These are phyloP conservation scores for Myripristis murdjan DNA, from an alignment of 2,797 vertebrate species.

Conservation along the genomic window DNA sequence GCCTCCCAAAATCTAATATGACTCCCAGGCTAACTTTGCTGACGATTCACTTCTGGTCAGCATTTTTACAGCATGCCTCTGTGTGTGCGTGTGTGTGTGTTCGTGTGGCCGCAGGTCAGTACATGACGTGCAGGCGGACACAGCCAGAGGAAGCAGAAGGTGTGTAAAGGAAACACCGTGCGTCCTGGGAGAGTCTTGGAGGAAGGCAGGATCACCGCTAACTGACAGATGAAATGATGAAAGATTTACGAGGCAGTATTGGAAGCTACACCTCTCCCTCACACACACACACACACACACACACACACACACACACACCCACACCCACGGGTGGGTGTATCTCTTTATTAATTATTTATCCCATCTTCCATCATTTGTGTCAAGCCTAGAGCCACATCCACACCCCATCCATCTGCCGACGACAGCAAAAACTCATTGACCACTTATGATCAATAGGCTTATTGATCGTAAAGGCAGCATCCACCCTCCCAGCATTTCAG, in stretches of 20 bases:
- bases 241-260: conserved; percentile 53
- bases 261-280: too few relatives aligned
- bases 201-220: conserved; percentile 16
- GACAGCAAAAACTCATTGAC: conserved; percentile 57
- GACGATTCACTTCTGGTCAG: conserved; percentile 24
- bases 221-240: conserved; percentile 46
- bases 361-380: conserved; percentile 30
- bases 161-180: conserved; percentile 57
- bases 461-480: too few relatives aligned
- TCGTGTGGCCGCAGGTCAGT: conserved; percentile 46
- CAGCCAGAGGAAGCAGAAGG: conserved; percentile 60
- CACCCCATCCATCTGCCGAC: conserved; percentile 50
- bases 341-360: conserved; percentile 66
- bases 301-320: background rate
- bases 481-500: conserved; percentile 3
- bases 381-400: conserved; percentile 40
- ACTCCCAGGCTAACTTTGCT: conserved; percentile 28
- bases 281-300: conserved; percentile 13
- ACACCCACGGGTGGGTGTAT: conserved; percentile 1
- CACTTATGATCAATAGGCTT: conserved; percentile 57
- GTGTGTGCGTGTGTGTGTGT: conserved; percentile 24
- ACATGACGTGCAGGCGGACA: conserved; percentile 52
- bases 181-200: conserved; percentile 41
- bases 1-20: conserved; percentile 23
- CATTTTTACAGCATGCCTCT: conserved; percentile 14